Conservation (phyloP, 1,140 invertebrate species). For the Rhysida immarginata region DNA sequence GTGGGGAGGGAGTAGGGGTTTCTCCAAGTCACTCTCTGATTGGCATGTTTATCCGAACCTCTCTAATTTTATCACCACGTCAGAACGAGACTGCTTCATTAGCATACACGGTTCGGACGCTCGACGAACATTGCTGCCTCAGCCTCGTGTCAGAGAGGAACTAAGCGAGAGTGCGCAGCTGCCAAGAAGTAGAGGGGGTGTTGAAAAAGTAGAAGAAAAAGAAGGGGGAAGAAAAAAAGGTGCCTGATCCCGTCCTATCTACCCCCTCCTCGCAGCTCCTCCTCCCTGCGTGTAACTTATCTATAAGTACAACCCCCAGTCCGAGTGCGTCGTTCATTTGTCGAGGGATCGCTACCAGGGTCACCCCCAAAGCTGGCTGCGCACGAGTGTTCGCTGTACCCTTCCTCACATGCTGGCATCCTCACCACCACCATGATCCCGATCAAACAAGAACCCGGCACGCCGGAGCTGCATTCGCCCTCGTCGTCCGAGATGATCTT, state of each 20-base stretch:
- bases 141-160: not conserved
- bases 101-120: too few species aligned
- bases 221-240: not conserved
- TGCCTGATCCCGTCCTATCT: not conserved
- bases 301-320: not conserved
- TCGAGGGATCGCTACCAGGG: too few species aligned
- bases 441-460: not conserved
- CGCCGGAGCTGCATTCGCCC: not conserved
- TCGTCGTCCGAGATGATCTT: not conserved
- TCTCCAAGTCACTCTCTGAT: too few species aligned
- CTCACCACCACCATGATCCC: not conserved
- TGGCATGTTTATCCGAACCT: constrained; percentile 2
- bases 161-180: not conserved
- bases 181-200: not conserved
- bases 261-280: not conserved
- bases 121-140: too few species aligned
- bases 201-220: not conserved
- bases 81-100: not conserved
- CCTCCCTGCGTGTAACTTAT: not conserved
- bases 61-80: constrained; percentile 2
- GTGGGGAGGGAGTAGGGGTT: too few species aligned
- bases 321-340: too few species aligned
- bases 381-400: not conserved
- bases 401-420: not conserved
- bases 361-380: too few species aligned